These are phyloP conservation scores for Talpa occidentalis DNA, from an alignment of 2,113 vertebrate genomes.

Conservation along the genomic window DNA sequence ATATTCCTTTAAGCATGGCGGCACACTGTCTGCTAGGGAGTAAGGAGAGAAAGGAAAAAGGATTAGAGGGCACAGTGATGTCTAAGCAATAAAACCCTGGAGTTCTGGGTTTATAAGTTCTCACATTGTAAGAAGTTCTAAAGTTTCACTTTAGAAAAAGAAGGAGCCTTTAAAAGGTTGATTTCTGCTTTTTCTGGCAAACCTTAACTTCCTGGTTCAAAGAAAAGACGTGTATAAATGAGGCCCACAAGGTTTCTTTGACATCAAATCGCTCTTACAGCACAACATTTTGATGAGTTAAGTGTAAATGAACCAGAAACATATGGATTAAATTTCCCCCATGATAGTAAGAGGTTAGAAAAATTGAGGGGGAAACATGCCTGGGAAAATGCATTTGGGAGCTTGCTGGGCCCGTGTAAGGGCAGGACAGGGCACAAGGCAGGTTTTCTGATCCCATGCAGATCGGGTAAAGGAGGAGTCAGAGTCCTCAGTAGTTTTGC, in stretches of 20 bases:
- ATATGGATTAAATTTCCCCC: slow-evolving; percentile 78
- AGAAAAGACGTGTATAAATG: slow-evolving; percentile 78
- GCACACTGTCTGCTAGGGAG: slow-evolving; percentile 56
- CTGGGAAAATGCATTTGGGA: slow-evolving; percentile 70
- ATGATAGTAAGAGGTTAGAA: slow-evolving; percentile 75
- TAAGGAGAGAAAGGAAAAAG: slow-evolving; percentile 62
- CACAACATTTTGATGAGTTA: slow-evolving; percentile 76
- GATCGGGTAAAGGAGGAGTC: too few relatives aligned
- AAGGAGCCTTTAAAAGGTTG: slow-evolving; percentile 66
- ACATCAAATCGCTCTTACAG: slow-evolving; percentile 72
- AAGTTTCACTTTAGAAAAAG: slow-evolving; percentile 78
- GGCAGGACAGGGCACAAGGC: too few relatives aligned
- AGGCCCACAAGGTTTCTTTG: slow-evolving; percentile 75
- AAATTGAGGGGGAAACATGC: slow-evolving; percentile 57
- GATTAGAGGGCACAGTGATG: slow-evolving; percentile 54
- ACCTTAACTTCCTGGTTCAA: slow-evolving; percentile 78
- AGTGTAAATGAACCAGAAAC: slow-evolving; percentile 82
- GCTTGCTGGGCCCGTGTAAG: neutral
- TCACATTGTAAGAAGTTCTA: slow-evolving; percentile 77
- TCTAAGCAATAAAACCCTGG: slow-evolving; percentile 67
- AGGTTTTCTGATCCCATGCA: too few relatives aligned
- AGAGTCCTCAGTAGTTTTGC: too few relatives aligned
- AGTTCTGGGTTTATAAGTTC: slow-evolving; percentile 70
- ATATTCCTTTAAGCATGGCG: slow-evolving; percentile 60
- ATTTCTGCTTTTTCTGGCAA: slow-evolving; percentile 81